Evolutionary conservation across 2,113 vertebrate species (phyloP), one percentile per base, ranked within the genome.

Genomic region (Protobothrops mucrosquamatus): DNA sequence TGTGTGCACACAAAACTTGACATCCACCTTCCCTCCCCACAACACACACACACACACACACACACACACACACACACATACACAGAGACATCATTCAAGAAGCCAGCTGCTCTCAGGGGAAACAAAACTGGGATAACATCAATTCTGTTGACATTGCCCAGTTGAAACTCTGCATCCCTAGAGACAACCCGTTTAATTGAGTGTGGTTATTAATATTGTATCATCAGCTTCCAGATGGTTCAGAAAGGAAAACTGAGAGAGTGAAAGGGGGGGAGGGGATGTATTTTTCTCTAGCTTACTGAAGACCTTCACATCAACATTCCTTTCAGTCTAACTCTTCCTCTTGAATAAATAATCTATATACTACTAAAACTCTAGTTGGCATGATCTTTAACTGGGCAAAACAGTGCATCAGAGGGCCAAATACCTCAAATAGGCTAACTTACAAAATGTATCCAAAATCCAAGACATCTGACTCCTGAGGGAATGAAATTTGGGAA

Each of bases 201-300:
- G 96, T 96, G 92, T 91, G 93, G 57, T 96, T 96, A 97, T 97
- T 96, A 96, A 96, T 97, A 96, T 96, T 97, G 95, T 91, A 96
- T 96, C 96, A 94, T 95, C 95, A 91, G 95, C 95, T 95, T 96
- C 95, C 97, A 97, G 96, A 97, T 97, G 97, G 97, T 51, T 90
- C 74, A 92, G 69, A 85, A 20, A 89, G 87, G 81, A 8, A 85
- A 14, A 59, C 7, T 59, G 54, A 46, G 34, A 85, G 39, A 89
- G 87, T 57, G 11, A 85, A 6, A 39, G 55, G 1, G 10, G 54
- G 57, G 51, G n/a, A 43, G 52, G 29, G n/a, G 57, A 92, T 94
- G 74, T 87, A 85, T 34, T 95, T 96, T 93, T 93, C 34, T 96
- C 5, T 90, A 64, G 90, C 94, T 96, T 88, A 7, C 87, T 91